A percentile compares a stretch with the other conserved stretches of the same genome.
Evolutionary conservation across 2,113 vertebrate genomes (phyloP).

Genomic region (Upupa epops): DNA sequence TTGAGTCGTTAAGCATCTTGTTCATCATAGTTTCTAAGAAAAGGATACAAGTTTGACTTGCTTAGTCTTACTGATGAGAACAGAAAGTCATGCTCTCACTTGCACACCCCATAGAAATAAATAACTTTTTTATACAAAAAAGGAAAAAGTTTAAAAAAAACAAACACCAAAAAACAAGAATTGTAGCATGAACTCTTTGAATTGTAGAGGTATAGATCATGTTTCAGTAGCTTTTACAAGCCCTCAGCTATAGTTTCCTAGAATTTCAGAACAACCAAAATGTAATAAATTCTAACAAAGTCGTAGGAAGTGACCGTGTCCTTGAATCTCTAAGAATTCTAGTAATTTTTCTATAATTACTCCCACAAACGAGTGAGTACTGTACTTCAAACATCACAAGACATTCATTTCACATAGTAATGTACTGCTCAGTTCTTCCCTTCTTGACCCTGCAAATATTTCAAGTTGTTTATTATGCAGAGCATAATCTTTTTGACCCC

Average conservation of each 20-base stretch:
- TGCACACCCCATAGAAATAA: neutral
- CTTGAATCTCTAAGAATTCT: neutral
- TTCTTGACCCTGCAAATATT: neutral
- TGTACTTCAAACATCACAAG: neutral
- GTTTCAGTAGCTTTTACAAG: neutral
- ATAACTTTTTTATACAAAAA: neutral
- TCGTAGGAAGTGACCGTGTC: neutral
- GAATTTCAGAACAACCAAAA: neutral
- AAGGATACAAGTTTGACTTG: neutral
- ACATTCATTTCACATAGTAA: neutral
- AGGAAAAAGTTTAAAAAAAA: neutral
- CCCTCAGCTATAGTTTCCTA: neutral
- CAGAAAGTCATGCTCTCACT: neutral
- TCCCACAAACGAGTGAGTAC: neutral
- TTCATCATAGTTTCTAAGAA: slow-evolving; percentile 42
- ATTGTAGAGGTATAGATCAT: neutral
- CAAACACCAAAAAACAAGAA: no score
- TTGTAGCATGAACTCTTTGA: neutral
- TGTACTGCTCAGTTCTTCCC: neutral
- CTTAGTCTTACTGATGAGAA: neutral
- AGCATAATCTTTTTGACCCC: neutral
- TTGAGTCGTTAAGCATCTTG: slow-evolving; percentile 33
- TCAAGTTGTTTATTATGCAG: neutral
- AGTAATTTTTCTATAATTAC: neutral
- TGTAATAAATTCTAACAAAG: neutral